A percentile compares a stretch with the other conserved stretches of the same genome.
phyloP scores from a whole-genome alignment of 1,140 invertebrate species.

The Riptortus pedestris region DNA sequence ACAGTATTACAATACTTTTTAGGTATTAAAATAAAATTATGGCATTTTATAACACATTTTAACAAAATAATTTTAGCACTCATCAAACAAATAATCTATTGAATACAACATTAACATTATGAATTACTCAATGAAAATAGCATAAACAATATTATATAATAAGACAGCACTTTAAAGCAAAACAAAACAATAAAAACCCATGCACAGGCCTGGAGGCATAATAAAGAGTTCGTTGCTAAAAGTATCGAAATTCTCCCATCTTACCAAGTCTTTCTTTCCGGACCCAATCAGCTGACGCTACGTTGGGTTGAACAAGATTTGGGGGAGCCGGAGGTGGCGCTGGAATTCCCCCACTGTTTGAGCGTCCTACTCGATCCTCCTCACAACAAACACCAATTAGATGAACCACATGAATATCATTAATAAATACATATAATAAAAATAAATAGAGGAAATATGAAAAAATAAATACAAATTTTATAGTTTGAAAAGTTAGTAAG shows the following conservation, averaged over 20 bases:
- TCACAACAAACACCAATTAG: conserved; percentile 19
- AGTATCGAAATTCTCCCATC: conserved; percentile 93
- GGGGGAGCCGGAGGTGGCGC: conserved; percentile 40
- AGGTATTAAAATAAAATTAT: no score
- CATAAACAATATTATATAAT: no score
- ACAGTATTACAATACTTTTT: no score
- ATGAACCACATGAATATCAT: not conserved
- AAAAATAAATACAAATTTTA: no score
- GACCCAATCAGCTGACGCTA: conserved; percentile 67
- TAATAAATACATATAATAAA: no score
- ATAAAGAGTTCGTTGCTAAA: conserved; percentile 45
- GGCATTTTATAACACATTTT: no score
- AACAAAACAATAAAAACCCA: no score
- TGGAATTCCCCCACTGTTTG: conserved; percentile 26
- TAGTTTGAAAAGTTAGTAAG: no score
- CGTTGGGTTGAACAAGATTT: conserved; percentile 41
- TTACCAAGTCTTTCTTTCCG: conserved; percentile 79
- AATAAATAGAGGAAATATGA: no score
- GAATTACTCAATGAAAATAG: no score
- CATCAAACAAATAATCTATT: not conserved
- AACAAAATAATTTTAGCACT: no score
- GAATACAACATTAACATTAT: conserved; percentile 12
- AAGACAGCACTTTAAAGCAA: no score
- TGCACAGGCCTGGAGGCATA: not conserved
- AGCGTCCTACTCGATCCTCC: conserved; percentile 26